Base-by-base conservation (phyloP, 2,888 invertebrate species). In the Euzetes globulus region DNA sequence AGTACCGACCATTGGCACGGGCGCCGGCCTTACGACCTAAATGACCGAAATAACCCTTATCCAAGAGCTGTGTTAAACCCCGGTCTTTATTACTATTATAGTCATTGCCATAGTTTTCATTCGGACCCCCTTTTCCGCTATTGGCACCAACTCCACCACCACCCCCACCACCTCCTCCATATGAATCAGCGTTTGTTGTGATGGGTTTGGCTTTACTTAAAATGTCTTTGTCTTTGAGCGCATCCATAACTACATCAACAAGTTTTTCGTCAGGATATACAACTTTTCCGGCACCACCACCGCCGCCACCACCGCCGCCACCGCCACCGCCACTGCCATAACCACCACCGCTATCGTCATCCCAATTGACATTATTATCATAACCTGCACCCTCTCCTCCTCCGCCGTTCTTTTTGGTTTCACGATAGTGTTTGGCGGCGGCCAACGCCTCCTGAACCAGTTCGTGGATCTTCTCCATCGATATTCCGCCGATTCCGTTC, bases 391-490 rank as follows among this genome's bases (percentile, higher is more conserved):
- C 52, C 11, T 17, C 19, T 19, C 73, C 73, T 6, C 22, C 37
- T 5, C 41, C 52, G n/a, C 41, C 55, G n/a, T 19, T 33, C 50
- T 52, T 52, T 11, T 19, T n/a, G 11, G 1, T 29, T 27, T 71
- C 27, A 25, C 50, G 19, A 27, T 70, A 70, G n/a, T 74, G 50
- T 58, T 74, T 27, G n/a, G 74, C 74, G 5, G 74, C 74, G 0
- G 33, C 4, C 27, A 74, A 33, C 2, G 74, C 74, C 29, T 74
- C 74, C 25, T 63, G 41, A 13, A 74, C 74, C n/a, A 74, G 37
- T 27, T 71, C 74, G 52, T 74, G 47, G 29, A 74, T 74, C 9
- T 71, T 74, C 13, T 41, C 22, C 52, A 74, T 27, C 1, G 74
- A 71, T 19, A 74, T 74, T 45, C 74, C 74, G 6, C 55, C 71